phyloP scores from a whole-genome alignment of 2,797 vertebrate genomes.

The Clarias fuscus region DNA sequence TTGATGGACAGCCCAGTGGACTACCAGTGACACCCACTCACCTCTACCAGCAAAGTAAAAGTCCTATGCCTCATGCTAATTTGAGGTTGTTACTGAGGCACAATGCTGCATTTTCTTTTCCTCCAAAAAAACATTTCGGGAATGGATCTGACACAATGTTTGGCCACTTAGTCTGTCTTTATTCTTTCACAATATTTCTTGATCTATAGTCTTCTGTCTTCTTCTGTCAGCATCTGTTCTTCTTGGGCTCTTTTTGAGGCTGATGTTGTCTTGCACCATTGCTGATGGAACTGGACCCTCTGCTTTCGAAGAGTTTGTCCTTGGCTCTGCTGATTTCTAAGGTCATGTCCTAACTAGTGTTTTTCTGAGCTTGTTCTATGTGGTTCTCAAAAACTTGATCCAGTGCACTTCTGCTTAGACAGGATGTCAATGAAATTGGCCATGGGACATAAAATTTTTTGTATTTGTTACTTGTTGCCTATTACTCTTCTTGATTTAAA shows the following conservation, averaged over 20 bases:
- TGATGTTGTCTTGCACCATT: conserved; percentile 33
- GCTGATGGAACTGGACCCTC: conserved; percentile 17
- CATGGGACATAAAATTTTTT: conserved; percentile 21
- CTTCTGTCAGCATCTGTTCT: conserved; percentile 37
- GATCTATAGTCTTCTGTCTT: conserved; percentile 35
- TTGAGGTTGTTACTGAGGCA: conserved; percentile 61
- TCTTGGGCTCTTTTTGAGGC: conserved; percentile 29
- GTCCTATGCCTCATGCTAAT: conserved; percentile 56
- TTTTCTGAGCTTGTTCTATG: conserved; percentile 37
- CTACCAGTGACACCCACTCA: conserved; percentile 75
- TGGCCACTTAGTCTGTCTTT: conserved; percentile 33
- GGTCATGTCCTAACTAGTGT: conserved; percentile 12
- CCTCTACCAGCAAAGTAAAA: conserved; percentile 50
- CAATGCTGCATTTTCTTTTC: conserved; percentile 64
- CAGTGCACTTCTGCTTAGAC: conserved; percentile 8
- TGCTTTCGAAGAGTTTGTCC: conserved; percentile 38
- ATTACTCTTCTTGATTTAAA: conserved; percentile 34
- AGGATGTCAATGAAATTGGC: conserved; percentile 17
- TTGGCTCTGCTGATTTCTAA: conserved; percentile 9
- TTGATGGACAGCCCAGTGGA: conserved; percentile 80
- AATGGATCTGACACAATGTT: conserved; percentile 35
- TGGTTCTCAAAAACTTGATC: conserved; percentile 31
- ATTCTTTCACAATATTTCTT: not conserved
- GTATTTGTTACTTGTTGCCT: conserved; percentile 27
- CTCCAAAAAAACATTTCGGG: conserved; percentile 49